A percentile compares a stretch with the other conserved stretches of the same genome.
These are phyloP conservation scores for Actinemys pallida DNA, from an alignment of 2,113 vertebrate genomes.

Conservation along the genomic window DNA sequence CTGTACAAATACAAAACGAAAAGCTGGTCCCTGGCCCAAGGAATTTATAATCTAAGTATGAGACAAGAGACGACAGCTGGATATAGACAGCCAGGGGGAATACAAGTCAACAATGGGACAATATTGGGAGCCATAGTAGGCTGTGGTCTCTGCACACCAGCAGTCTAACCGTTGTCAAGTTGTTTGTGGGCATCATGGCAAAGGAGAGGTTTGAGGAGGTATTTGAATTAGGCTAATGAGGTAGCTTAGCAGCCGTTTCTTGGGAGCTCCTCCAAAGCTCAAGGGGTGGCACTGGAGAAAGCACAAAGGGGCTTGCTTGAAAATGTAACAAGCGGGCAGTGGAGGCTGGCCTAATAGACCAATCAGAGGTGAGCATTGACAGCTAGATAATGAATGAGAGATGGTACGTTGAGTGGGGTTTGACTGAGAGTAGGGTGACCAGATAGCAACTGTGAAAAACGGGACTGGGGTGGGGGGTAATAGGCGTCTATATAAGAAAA, in stretches of 20 bases:
- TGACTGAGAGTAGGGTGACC: not conserved
- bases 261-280: not conserved
- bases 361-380: not conserved
- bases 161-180: not conserved
- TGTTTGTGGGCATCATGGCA: not conserved
- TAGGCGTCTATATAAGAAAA: no score
- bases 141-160: not conserved
- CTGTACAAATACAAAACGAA: not conserved
- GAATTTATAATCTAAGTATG: not conserved
- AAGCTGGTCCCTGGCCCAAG: not conserved
- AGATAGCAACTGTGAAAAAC: no score
- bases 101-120: not conserved
- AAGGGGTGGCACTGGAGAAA: not conserved
- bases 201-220: not conserved
- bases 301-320: not conserved
- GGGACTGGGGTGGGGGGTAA: no score
- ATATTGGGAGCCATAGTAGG: not conserved
- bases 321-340: not conserved
- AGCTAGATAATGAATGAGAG: not conserved
- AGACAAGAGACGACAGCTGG: not conserved
- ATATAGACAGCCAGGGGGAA: not conserved
- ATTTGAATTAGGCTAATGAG: not conserved
- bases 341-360: not conserved
- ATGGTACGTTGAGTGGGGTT: not conserved
- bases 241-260: not conserved